Conservation (phyloP, 2,888 invertebrate species). For the Drosophila fulvimacula region DNA sequence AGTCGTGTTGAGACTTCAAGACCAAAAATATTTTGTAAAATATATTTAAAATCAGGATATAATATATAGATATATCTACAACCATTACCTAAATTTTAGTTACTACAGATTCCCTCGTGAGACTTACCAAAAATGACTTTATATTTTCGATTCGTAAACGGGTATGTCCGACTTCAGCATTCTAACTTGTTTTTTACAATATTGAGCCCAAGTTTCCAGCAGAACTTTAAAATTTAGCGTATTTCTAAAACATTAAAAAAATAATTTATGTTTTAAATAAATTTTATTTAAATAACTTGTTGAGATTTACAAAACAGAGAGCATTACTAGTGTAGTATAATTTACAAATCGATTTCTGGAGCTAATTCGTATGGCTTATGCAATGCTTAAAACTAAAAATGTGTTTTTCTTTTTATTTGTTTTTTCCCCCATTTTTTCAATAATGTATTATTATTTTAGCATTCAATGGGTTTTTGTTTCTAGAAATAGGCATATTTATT, state of each 20-base stretch:
- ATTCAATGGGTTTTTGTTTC: slow-evolving; percentile 45
- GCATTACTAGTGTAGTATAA: slow-evolving; percentile 67
- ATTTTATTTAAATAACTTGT: slow-evolving; percentile 80
- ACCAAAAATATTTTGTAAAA: no score
- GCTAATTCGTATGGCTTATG: slow-evolving; percentile 64
- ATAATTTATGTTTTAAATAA: slow-evolving; percentile 67
- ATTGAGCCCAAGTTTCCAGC: neutral
- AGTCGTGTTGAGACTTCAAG: neutral
- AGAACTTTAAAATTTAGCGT: no score
- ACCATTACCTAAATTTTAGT: no score
- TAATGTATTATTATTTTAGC: slow-evolving; percentile 34
- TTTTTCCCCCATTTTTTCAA: slow-evolving; percentile 1
- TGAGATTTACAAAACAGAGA: slow-evolving; percentile 79
- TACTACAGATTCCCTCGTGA: no score
- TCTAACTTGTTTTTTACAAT: no score
- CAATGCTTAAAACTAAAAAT: slow-evolving; percentile 50
- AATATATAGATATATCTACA: no score
- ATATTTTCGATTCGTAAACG: no score
- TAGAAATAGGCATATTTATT: slow-evolving; percentile 55
- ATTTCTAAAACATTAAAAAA: no score
- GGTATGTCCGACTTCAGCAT: no score
- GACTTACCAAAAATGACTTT: no score
- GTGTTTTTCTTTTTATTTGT: slow-evolving; percentile 18
- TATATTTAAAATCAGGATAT: no score
- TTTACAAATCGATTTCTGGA: slow-evolving; percentile 69